Evolutionary conservation across 2,888 invertebrate genomes (phyloP), one percentile per base, ranked within the genome.

Genomic region (Drosophila histrio): DNA sequence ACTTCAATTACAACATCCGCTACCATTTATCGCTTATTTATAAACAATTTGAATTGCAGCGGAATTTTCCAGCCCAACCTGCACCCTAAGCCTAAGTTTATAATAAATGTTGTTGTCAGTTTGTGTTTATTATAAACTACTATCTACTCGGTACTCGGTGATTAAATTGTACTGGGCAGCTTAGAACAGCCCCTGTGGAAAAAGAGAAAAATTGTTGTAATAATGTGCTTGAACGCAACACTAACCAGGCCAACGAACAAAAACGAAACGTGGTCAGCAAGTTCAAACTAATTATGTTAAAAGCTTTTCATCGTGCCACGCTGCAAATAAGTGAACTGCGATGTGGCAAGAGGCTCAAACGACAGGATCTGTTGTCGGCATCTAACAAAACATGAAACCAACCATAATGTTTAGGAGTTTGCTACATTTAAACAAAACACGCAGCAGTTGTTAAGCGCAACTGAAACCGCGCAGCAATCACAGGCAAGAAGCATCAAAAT

Each of bases 281-380:
- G 91, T 88, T 91, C 79, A 88, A 91, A 89, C 90, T 91, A 91
- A 91, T 91, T 91, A 90, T 72, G 89, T 87, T 91, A 90, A 91
- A 90, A 91, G 91, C 91, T 88, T 90, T 84, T 79, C 70, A 68
- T 60, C 69, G 66, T 59, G 71, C 66, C 58, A 68, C 72, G 71
- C 59, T 72, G 68, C 77, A 82, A 79, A 82, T 77, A 75, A 79
- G 72, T 75, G 66, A 64, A 50, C 54, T 68, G 62, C 46, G 56
- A 43, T 44, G 22, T 68, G 26, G 15, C 30, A n/a, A n/a, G n/a
- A n/a, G n/a, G n/a, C 17, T 22, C 34, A 13, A 39, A 43, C 46
- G 62, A 64, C 61, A 30, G 39, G 6, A 59, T 64, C 44, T 36
- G 28, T 49, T 60, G 61, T 49, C 21, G 26, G 57, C 54, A 57